These are phyloP conservation scores for Acanthornis magna DNA, from an alignment of 2,797 vertebrate species.

Conservation along the genomic window DNA sequence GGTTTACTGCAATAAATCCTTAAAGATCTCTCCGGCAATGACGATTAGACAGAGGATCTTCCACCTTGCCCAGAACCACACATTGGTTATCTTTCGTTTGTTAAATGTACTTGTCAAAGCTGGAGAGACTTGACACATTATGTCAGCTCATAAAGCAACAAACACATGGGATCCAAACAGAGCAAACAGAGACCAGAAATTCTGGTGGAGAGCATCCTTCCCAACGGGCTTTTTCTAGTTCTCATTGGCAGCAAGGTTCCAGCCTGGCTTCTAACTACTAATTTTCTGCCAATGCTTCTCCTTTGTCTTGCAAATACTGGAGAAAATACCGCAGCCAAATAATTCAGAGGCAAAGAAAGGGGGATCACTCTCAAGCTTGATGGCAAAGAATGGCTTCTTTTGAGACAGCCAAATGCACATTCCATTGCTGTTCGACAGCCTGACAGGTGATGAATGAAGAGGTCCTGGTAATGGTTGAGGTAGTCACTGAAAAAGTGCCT, in stretches of 20 bases:
- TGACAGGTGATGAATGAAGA: background rate
- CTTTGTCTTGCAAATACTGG: slow-evolving; percentile 16
- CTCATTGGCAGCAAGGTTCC: background rate
- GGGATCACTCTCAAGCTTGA: background rate
- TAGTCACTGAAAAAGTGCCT: background rate
- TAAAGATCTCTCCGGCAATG: background rate
- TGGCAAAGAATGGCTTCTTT: background rate
- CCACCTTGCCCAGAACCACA: background rate
- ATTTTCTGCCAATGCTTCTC: slow-evolving; percentile 5
- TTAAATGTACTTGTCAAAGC: background rate
- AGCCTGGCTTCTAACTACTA: background rate
- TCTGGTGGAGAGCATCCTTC: background rate
- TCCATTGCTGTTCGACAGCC: background rate
- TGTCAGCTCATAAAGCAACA: background rate
- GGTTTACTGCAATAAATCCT: background rate
- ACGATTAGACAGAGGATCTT: background rate
- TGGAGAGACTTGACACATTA: background rate
- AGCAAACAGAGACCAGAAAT: background rate
- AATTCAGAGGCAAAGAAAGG: background rate
- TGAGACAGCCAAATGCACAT: background rate
- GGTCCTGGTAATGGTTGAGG: background rate
- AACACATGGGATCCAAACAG: background rate
- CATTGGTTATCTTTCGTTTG: background rate
- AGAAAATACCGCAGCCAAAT: background rate
- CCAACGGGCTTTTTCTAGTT: background rate